phyloP scores from a whole-genome alignment of 2,888 invertebrate genomes.

The Drosophila quinaria region DNA sequence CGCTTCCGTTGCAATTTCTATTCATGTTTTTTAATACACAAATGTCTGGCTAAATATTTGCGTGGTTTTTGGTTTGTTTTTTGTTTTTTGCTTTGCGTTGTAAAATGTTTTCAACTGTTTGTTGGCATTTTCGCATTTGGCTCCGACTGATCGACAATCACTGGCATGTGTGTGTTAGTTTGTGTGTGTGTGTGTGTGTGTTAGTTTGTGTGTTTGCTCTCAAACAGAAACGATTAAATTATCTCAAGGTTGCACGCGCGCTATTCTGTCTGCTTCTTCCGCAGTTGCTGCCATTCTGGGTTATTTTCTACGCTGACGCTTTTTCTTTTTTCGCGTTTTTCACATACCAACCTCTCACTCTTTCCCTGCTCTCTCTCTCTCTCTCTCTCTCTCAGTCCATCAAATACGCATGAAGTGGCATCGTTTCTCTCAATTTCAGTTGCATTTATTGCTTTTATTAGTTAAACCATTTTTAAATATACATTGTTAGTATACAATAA shows the following conservation, averaged over 20 bases:
- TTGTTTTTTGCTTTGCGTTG: conserved; percentile 34
- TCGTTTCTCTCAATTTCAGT: background rate
- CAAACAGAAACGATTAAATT: conserved; percentile 75
- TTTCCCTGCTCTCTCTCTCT: background rate
- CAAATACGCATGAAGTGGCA: background rate
- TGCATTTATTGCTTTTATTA: background rate
- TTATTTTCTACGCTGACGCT: conserved; percentile 43
- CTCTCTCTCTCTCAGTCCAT: background rate
- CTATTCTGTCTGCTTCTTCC: conserved; percentile 53
- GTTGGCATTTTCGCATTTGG: conserved; percentile 56
- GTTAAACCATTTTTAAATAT: background rate
- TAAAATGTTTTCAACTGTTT: conserved; percentile 66
- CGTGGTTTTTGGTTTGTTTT: background rate
- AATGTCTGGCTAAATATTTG: background rate
- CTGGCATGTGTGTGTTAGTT: conserved; percentile 11
- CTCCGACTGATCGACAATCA: conserved; percentile 51
- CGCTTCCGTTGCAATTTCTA: conserved; percentile 7
- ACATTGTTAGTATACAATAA: background rate
- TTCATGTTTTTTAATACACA: background rate
- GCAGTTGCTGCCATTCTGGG: conserved; percentile 30
- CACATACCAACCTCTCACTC: background rate
- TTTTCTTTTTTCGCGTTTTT: conserved; percentile 23
- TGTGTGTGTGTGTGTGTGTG: conserved; percentile 23
- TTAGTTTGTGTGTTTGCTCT: conserved; percentile 56
- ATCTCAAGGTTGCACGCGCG: conserved; percentile 80